A percentile compares a stretch with the other conserved stretches of the same genome.
Evolutionary conservation across 2,797 vertebrate species (phyloP).

Genomic region (Phylloscopus collybita): DNA sequence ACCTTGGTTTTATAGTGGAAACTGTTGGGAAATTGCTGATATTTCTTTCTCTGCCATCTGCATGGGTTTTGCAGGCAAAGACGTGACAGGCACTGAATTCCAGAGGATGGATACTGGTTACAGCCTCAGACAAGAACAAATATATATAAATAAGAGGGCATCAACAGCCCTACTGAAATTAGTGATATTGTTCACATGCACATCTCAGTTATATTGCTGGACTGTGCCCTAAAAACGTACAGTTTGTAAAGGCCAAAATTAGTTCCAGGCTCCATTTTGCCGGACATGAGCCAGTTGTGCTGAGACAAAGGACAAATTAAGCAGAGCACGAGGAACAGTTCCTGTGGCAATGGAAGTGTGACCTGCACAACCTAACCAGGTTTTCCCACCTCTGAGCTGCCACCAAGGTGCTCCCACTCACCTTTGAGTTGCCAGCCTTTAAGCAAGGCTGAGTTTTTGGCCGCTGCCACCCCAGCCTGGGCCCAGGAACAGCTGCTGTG

Average conservation of each 20-base stretch:
- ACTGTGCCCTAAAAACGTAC: background rate
- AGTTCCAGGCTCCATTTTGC: background rate
- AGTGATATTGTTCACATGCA: background rate
- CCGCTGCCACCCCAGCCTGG: fast-evolving
- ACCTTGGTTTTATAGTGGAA: background rate
- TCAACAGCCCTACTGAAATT: background rate
- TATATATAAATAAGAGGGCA: background rate
- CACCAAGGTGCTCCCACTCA: background rate
- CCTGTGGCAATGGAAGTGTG: background rate
- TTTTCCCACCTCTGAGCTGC: background rate
- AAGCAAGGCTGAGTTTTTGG: too few relatives aligned
- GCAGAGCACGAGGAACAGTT: background rate
- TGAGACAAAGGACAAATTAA: background rate
- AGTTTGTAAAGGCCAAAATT: background rate
- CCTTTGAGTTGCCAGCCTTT: fast-evolving
- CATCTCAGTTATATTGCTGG: background rate
- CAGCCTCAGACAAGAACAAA: background rate
- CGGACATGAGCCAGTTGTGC: background rate
- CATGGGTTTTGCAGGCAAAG: background rate
- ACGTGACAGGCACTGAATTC: background rate
- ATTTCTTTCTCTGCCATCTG: background rate
- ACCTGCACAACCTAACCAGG: fast-evolving
- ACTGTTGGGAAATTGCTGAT: background rate
- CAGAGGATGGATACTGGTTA: background rate
- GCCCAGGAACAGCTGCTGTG: fast-evolving